Evolutionary conservation across 2,797 vertebrate species (phyloP), one percentile per base, ranked within the genome.

Genomic region (Pseudotriccus pelzelni): DNA sequence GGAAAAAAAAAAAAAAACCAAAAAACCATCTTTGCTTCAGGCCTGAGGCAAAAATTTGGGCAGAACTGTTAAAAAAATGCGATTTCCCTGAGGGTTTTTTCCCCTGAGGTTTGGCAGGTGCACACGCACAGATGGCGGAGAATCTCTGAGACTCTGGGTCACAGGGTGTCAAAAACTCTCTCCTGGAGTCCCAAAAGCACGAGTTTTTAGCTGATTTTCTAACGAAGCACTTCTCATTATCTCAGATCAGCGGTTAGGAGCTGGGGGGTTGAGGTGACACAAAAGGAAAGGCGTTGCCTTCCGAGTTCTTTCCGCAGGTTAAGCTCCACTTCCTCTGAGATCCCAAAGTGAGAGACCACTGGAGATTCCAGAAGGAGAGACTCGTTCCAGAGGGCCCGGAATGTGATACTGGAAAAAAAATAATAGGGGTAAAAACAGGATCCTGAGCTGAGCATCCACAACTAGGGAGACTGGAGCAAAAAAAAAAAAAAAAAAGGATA

Each of bases 301-400:
- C 58, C 37, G 32, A 44, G 60, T 63, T 50, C n/a, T 49, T 84
- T 9, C 47, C 22, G 5, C 22, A 19, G 55, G 58, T 25, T 19
- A n/a, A 55, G 6, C 10, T 55, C 25, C 14, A 3, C 12, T 47
- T 22, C 0, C 0, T 17, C 22, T 4, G 5, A 78, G 16, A 9
- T 84, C 67, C 37, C 36, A 78, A 41, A 84, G 20, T 13, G 53
- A 53, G 39, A 46, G 47, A 16, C 47, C 15, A 1, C 27, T 27
- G 27, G 25, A 49, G 24, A 27, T 49, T 49, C 47, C 25, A 49
- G 25, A 27, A 49, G 2, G 25, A 49, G 47, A 27, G 47, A 9
- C 47, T 49, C 22, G 6, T 47, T 47, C 46, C 46, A 23, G 63
- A 46, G 43, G 8, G 12, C n/a, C 55, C 32, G 8, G 4, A 27